Percentiles rank a stretch among this genome's conserved stretches.
phyloP scores from a whole-genome alignment of 2,888 invertebrate genomes.

The Neoaliturus tenellus region DNA sequence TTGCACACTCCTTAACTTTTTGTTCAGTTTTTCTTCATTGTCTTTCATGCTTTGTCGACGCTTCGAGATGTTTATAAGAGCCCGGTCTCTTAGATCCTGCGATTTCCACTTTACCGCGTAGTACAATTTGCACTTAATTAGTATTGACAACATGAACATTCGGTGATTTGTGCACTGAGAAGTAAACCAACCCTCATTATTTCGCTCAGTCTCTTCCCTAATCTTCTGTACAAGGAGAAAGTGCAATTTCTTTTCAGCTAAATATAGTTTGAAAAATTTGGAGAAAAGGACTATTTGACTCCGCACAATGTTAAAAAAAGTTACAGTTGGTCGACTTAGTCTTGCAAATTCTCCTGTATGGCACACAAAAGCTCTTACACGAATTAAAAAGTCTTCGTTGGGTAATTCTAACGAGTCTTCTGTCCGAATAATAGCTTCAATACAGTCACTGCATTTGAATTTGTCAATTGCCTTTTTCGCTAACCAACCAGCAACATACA shows the following conservation, averaged over 20 bases:
- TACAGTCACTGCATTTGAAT: not conserved
- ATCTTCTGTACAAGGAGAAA: not conserved
- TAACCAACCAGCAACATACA: slow-evolving; percentile 24
- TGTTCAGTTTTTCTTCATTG: not conserved
- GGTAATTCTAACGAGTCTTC: not conserved
- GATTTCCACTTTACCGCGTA: slow-evolving; percentile 28
- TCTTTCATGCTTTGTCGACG: not conserved
- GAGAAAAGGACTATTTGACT: not conserved
- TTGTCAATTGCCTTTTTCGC: slow-evolving; percentile 2
- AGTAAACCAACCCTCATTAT: slow-evolving; percentile 9
- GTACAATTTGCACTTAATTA: slow-evolving; percentile 26
- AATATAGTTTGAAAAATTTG: not conserved
- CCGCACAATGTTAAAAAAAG: not conserved
- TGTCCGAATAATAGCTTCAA: not conserved
- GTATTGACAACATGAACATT: slow-evolving; percentile 1
- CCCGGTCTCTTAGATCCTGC: slow-evolving; percentile 32
- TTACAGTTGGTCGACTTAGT: not conserved
- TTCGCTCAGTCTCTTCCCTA: not conserved
- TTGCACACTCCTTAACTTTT: not conserved
- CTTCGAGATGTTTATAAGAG: not conserved
- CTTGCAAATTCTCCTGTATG: slow-evolving; percentile 1
- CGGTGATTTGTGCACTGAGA: slow-evolving; percentile 3
- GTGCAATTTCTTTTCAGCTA: not conserved
- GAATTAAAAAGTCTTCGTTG: slow-evolving; percentile 7
- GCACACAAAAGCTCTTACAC: not conserved